phyloP scores from a whole-genome alignment of 2,797 vertebrate species.

The Heteromormyrus szaboi region DNA sequence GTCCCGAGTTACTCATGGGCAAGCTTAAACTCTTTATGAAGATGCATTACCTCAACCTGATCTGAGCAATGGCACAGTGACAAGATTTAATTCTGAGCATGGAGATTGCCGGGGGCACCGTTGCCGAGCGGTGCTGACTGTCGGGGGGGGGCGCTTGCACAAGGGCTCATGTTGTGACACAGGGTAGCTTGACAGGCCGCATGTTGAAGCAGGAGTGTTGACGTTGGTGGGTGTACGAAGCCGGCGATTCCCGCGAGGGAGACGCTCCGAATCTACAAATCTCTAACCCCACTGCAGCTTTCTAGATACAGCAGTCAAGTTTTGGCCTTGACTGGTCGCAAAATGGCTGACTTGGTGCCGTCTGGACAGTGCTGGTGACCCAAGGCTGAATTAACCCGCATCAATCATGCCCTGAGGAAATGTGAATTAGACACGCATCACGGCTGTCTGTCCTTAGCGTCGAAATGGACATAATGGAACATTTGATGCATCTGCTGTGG shows the following conservation, averaged over 20 bases:
- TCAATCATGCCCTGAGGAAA: background rate
- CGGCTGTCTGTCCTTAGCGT: slow-evolving; percentile 1
- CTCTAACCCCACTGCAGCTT: background rate
- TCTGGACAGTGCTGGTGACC: background rate
- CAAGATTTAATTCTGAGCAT: background rate
- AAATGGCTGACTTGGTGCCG: background rate
- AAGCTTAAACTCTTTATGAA: background rate
- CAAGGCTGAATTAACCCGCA: background rate
- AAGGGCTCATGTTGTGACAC: background rate
- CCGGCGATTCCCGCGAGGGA: background rate
- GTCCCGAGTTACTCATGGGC: background rate
- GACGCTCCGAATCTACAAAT: background rate
- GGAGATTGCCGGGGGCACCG: background rate
- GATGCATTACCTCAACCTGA: background rate
- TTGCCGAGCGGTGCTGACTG: background rate
- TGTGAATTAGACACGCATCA: background rate
- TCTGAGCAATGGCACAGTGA: background rate
- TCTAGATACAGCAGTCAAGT: background rate
- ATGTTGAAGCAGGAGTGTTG: background rate
- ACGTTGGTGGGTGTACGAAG: background rate
- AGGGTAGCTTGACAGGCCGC: background rate
- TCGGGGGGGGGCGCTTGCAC: background rate
- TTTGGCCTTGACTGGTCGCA: background rate
- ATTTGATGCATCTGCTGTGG: background rate
- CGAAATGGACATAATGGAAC: slow-evolving; percentile 1